Percentiles rank a stretch among this genome's conserved stretches.
phyloP scores from a whole-genome alignment of 1,140 invertebrate genomes.

The Physella acuta region DNA sequence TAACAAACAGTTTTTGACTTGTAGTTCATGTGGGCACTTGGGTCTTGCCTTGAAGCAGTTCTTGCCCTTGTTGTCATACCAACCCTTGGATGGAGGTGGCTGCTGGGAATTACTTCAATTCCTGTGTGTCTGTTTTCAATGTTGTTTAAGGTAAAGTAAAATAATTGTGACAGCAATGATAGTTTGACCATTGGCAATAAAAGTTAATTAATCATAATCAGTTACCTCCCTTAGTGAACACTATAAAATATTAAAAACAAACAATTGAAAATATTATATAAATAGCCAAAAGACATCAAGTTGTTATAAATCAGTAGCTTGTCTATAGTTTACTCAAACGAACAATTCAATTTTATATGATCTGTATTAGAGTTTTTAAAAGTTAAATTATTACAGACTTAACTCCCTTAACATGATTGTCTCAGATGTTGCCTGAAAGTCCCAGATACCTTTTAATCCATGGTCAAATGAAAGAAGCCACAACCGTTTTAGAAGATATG shows the following conservation, averaged over 20 bases:
- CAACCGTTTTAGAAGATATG: background rate
- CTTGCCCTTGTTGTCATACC: conserved; percentile 86
- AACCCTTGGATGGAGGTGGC: conserved; percentile 83
- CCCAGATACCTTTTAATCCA: background rate
- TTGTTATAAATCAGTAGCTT: too few relatives aligned
- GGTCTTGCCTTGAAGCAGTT: conserved; percentile 62
- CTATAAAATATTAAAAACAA: too few relatives aligned
- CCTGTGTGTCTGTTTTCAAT: conserved; percentile 76
- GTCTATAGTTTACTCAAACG: too few relatives aligned
- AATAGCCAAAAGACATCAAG: too few relatives aligned
- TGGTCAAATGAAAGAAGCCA: background rate
- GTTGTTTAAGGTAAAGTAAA: conserved; percentile 48
- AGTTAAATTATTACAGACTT: too few relatives aligned
- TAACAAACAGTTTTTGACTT: too few relatives aligned
- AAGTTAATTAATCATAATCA: too few relatives aligned
- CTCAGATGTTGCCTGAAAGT: conserved; percentile 1
- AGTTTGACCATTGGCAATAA: too few relatives aligned
- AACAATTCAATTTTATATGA: too few relatives aligned
- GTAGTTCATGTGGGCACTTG: conserved; percentile 26
- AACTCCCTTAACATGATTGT: too few relatives aligned
- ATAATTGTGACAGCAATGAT: background rate
- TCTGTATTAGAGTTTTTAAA: too few relatives aligned
- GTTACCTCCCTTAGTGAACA: background rate
- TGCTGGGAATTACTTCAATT: conserved; percentile 80
- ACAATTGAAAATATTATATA: too few relatives aligned